Percentiles rank a stretch among this genome's conserved stretches.
These are phyloP conservation scores for Alloscopus bannaensis DNA, from an alignment of 2,888 invertebrate genomes.

Conservation along the genomic window DNA sequence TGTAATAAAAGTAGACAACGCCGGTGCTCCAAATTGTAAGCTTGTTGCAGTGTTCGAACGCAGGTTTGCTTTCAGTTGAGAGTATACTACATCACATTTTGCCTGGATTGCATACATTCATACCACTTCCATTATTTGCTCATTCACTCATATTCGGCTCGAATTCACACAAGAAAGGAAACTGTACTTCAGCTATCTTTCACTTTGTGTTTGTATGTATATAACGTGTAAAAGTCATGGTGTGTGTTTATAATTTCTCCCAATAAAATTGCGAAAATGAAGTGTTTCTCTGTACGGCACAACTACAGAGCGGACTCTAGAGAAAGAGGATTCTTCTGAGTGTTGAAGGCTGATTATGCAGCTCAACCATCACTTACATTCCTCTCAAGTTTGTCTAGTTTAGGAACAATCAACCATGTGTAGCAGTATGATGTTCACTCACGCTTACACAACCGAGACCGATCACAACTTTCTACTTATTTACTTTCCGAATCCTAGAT, in stretches of 20 bases:
- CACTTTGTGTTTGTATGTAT: neutral
- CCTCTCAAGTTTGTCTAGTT: too few relatives aligned
- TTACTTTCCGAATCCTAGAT: conserved; percentile 16
- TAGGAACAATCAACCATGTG: too few relatives aligned
- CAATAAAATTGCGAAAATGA: too few relatives aligned
- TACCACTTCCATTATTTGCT: conserved; percentile 28
- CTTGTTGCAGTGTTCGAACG: neutral
- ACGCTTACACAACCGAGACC: too few relatives aligned
- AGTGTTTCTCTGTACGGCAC: too few relatives aligned
- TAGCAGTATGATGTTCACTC: too few relatives aligned
- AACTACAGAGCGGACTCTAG: too few relatives aligned
- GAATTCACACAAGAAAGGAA: neutral
- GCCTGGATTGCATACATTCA: neutral
- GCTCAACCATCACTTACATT: too few relatives aligned
- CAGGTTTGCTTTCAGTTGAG: conserved; percentile 5
- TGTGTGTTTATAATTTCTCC: too few relatives aligned
- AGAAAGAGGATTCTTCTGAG: too few relatives aligned
- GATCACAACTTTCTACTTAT: conserved; percentile 4
- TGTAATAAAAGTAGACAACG: too few relatives aligned
- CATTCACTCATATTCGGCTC: conserved; percentile 7
- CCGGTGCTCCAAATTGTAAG: neutral
- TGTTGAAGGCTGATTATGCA: too few relatives aligned
- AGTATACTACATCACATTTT: neutral
- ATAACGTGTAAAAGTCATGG: neutral
- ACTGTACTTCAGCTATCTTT: neutral